These are phyloP conservation scores for Myzus persicae DNA, from an alignment of 1,140 invertebrate species.

Conservation along the genomic window DNA sequence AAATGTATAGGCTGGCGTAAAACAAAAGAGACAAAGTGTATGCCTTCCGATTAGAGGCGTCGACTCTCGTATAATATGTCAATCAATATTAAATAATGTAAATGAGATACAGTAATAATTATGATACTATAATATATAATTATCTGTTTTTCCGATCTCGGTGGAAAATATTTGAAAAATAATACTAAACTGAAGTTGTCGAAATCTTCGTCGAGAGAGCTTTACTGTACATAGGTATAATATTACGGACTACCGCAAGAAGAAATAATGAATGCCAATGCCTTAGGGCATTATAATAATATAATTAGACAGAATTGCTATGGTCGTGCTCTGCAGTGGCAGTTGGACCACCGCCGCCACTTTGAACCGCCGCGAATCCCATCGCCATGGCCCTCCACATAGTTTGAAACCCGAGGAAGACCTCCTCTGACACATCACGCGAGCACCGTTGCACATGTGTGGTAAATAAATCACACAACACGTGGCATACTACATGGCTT, in stretches of 20 bases:
- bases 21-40: background rate
- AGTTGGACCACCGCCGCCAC: background rate
- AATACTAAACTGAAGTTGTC: background rate
- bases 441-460: background rate
- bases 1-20: background rate
- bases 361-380: background rate
- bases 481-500: background rate
- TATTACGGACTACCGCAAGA: background rate
- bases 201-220: background rate
- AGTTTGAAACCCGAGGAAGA: background rate
- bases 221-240: background rate
- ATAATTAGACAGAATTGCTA: background rate
- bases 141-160: background rate
- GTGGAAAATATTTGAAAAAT: background rate
- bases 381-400: no score
- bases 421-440: conserved; percentile 1
- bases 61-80: background rate
- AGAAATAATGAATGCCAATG: background rate
- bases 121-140: background rate
- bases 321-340: background rate
- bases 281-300: no score
- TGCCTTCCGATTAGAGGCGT: background rate
- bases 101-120: background rate
- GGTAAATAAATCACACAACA: conserved; percentile 28
- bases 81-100: background rate